These are phyloP conservation scores for Reticulitermes lucifugus DNA, from an alignment of 2,888 invertebrate genomes.

Conservation along the genomic window DNA sequence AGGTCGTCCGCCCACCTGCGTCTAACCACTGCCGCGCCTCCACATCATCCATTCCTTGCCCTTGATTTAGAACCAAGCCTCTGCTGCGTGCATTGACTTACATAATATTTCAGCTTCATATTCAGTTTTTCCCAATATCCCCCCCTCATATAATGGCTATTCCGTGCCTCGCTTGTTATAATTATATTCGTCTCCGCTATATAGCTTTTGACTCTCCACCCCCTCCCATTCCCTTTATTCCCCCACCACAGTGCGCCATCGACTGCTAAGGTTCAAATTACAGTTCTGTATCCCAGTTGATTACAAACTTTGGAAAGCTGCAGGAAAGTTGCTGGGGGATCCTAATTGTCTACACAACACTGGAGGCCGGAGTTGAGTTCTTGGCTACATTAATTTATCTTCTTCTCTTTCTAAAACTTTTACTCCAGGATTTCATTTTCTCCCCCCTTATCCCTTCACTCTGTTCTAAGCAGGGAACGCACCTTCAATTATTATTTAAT, in stretches of 20 bases:
- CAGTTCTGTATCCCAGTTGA: slow-evolving; percentile 22
- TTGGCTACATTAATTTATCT: slow-evolving; percentile 35
- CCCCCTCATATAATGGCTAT: neutral
- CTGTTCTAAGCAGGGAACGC: neutral
- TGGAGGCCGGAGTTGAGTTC: slow-evolving; percentile 7
- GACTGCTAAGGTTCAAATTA: slow-evolving; percentile 24
- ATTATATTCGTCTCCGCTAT: slow-evolving; percentile 7
- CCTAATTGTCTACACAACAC: slow-evolving; percentile 19
- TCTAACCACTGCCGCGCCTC: too few relatives aligned
- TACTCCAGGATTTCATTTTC: slow-evolving; percentile 25
- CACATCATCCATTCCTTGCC: too few relatives aligned
- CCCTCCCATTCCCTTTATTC: neutral
- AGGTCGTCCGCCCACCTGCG: too few relatives aligned
- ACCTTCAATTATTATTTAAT: slow-evolving; percentile 36
- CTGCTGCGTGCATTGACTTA: neutral
- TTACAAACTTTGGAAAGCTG: slow-evolving; percentile 19
- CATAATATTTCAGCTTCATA: slow-evolving; percentile 3
- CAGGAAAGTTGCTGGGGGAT: neutral
- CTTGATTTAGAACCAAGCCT: neutral
- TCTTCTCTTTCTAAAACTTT: slow-evolving; percentile 37
- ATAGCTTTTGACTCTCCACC: slow-evolving; percentile 10
- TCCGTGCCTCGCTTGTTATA: slow-evolving; percentile 1
- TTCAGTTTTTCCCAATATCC: neutral
- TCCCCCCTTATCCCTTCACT: neutral
- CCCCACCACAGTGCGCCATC: too few relatives aligned